Base-by-base conservation (phyloP, 2,888 invertebrate species). In the Bembecia ichneumoniformis region DNA sequence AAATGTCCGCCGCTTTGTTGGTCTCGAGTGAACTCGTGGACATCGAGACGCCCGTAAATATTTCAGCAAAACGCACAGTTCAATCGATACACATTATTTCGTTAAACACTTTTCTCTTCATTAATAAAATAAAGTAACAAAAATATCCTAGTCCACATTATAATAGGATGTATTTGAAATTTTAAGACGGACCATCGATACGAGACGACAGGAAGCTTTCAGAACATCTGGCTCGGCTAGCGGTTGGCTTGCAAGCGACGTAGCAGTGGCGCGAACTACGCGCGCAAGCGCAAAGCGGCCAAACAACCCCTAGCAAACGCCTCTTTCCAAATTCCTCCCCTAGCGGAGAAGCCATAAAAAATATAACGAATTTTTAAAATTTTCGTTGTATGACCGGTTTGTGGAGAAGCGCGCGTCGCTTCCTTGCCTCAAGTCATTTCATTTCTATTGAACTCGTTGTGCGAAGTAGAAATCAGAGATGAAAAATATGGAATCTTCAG, bases 1-100 rank as follows among this genome's bases (percentile, higher is more conserved):
- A 88, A 87, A 88, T 88, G 87, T 88, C 87, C 87, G 87, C 87
- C 87, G 87, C 87, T 86, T 86, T 84, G 87, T 87, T 84, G 86
- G 86, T 86, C 77, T 82, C 80, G 79, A 86, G 72, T 84, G 84
- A 84, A 87, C 86, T 86, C 84, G 87, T 87, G 86, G 87, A 87
- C 83, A 86, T 83, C 76, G 78, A 81, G 81, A 78, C 82, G 86
- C 82, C 82, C 81, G 74, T 82, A 79, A 82, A 76, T 74, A 20
- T 78, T 75, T 73, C 58, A 67, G 68, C 66, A 72, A 74, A 70
- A 70, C 67, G 64, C 77, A 77, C 77, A 71, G 66, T 77, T 74
- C 74, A 69, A 66, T 64, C 56, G 68, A 73, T 67, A 73, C 79
- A 82, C 82, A 82, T 82, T 49, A 65, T 66, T 77, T 73, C 63